Percentiles rank a stretch among this genome's conserved stretches.
These are phyloP conservation scores for Mya arenaria DNA, from an alignment of 1,140 invertebrate genomes.

Conservation along the genomic window DNA sequence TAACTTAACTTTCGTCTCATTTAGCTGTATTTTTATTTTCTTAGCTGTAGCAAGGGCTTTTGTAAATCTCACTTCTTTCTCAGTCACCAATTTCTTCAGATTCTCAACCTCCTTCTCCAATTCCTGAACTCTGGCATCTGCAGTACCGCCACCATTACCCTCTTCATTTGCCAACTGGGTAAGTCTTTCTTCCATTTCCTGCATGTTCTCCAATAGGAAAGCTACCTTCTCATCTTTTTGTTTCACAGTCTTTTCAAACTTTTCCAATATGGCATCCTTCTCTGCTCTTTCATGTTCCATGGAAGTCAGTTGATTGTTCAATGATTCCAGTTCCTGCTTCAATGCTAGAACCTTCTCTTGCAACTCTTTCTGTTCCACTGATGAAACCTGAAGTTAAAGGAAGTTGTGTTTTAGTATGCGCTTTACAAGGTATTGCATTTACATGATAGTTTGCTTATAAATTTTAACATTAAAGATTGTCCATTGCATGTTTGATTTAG, in stretches of 20 bases:
- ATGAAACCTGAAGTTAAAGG: too few relatives aligned
- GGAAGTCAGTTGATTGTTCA: too few relatives aligned
- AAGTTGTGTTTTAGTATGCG: too few relatives aligned
- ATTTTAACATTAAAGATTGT: too few relatives aligned
- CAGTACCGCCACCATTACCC: slow-evolving; percentile 9
- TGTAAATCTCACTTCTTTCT: slow-evolving; percentile 71
- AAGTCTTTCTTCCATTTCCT: slow-evolving; percentile 74
- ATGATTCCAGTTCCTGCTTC: too few relatives aligned
- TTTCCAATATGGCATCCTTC: slow-evolving; percentile 15
- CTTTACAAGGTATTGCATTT: too few relatives aligned
- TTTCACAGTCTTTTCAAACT: slow-evolving; percentile 43
- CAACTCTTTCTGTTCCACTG: background rate
- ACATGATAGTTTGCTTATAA: too few relatives aligned
- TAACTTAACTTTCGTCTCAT: slow-evolving; percentile 34
- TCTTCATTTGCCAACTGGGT: slow-evolving; percentile 60
- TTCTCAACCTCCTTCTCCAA: slow-evolving; percentile 37
- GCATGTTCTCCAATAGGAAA: slow-evolving; percentile 73
- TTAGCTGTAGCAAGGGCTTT: slow-evolving; percentile 77
- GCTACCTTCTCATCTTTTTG: slow-evolving; percentile 72
- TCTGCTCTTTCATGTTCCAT: background rate
- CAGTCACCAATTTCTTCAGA: slow-evolving; percentile 59
- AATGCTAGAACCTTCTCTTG: too few relatives aligned
- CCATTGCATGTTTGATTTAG: too few relatives aligned
- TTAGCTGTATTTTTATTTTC: slow-evolving; percentile 74
- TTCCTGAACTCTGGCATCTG: background rate